Evolutionary conservation across 2,797 vertebrate genomes (phyloP), one percentile per base, ranked within the genome.

Genomic region (Cephalopachus bancanus): DNA sequence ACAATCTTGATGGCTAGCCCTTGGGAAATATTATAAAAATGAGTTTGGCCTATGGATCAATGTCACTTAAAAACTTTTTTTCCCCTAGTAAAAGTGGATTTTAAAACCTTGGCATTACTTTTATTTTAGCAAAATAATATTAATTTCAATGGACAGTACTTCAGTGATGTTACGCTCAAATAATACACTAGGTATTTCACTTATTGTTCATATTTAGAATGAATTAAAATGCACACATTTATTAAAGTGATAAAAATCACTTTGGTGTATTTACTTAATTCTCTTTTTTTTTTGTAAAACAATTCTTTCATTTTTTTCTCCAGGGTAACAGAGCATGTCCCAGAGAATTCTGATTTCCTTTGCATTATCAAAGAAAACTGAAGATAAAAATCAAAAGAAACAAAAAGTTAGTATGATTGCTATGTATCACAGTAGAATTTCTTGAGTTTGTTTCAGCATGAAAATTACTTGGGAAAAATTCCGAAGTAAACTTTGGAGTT

Each of bases 1-100:
- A 94, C 81, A 80, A 83, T 86, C 74, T 69, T 80, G 86, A 94
- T 71, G 85, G 93, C 67, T 60, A 69, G 96, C 20, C 24, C 0
- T 92, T 96, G 94, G 88, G 51, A 26, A 59, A 93, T 62, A 87
- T 1, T 75, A 49, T 86, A 60, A 93, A 93, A 89, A 86, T 3
- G 72, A 65, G 20, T 94, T 67, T 85, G 81, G n/a, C 28, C 33
- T 79, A 24, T 12, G 60, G 91, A 95, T 96, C 81, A 84, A 96
- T 64, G 75, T 65, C 86, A 95, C 67, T 92, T 90, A 72, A 81
- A 94, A 95, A 67, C 30, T 55, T 83, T 91, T 95, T 95, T 11
- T 37, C 67, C 67, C 59, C 49, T 93, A 83, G 81, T 84, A 83
- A 75, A 59, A 78, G 33, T 30, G 78, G 15, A 65, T 88, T 74